Conservation (phyloP, 2,888 invertebrate genomes). For the Orchestes rusci region DNA sequence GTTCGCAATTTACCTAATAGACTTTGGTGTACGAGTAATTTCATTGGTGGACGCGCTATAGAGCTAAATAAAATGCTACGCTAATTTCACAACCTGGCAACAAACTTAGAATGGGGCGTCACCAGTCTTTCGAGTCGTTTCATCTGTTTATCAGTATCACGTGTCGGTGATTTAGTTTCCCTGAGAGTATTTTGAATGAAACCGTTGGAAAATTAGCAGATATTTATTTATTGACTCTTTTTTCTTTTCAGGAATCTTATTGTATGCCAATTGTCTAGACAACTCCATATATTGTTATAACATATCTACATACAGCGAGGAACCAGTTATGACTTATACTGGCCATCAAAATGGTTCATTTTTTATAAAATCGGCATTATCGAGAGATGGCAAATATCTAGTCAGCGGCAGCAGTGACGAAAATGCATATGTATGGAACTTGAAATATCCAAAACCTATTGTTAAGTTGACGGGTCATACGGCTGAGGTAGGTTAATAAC, state of each 20-base stretch:
- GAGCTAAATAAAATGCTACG: no score
- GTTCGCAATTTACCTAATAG: no score
- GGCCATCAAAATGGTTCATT: slow-evolving; percentile 77
- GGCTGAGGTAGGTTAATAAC: slow-evolving; percentile 55
- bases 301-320: slow-evolving; percentile 57
- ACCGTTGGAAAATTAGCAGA: no score
- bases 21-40: no score
- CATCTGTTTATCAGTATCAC: no score
- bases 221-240: background rate
- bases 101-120: no score
- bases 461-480: slow-evolving; percentile 67
- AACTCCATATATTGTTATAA: slow-evolving; percentile 81
- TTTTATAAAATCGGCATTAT: slow-evolving; percentile 77
- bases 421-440: slow-evolving; percentile 80
- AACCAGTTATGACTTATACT: slow-evolving; percentile 57
- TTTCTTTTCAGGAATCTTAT: slow-evolving; percentile 46
- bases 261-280: slow-evolving; percentile 86
- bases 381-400: slow-evolving; percentile 73
- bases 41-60: no score
- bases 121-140: no score
- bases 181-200: no score
- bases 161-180: no score
- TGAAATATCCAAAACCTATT: slow-evolving; percentile 56
- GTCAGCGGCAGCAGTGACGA: slow-evolving; percentile 86
- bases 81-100: no score